phyloP scores from a whole-genome alignment of 2,888 invertebrate genomes.

The Leptopilina drosophilae region DNA sequence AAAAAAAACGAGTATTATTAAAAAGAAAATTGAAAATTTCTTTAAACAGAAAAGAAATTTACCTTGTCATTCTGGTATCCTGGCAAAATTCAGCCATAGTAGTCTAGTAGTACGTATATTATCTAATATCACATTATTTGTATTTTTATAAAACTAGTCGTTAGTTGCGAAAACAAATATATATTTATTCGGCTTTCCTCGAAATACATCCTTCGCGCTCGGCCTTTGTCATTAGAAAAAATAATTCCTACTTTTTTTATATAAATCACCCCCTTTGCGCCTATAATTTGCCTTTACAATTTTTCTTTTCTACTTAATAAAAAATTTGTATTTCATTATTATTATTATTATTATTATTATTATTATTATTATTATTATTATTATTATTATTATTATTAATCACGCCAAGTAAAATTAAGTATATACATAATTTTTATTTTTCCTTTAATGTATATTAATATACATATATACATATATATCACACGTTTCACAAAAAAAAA shows the following conservation, averaged over 20 bases:
- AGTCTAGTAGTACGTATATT: conserved; percentile 71
- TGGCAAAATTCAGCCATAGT: conserved; percentile 51
- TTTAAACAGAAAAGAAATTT: conserved; percentile 7
- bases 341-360: conserved; percentile 54
- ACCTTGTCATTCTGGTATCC: conserved; percentile 46
- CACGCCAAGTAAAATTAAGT: conserved; percentile 63
- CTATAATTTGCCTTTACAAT: conserved; percentile 61
- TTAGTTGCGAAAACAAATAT: conserved; percentile 67
- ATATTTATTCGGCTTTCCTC: conserved; percentile 66
- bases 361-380: conserved; percentile 49
- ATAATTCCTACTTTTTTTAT: conserved; percentile 57
- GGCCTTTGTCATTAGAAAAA: conserved; percentile 60
- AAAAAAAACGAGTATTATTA: too few species aligned
- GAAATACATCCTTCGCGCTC: conserved; percentile 63
- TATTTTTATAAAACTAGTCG: conserved; percentile 68
- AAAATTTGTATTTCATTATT: conserved; percentile 58
- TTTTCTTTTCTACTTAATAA: conserved; percentile 55
- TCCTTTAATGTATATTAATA: conserved; percentile 55
- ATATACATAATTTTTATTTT: conserved; percentile 50
- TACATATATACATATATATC: conserved; percentile 54
- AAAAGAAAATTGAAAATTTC: too few species aligned
- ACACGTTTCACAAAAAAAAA: conserved; percentile 56
- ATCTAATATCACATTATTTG: conserved; percentile 56
- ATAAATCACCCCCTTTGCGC: conserved; percentile 57
- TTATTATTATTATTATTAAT: conserved; percentile 60